These are phyloP conservation scores for Empidonax traillii DNA, from an alignment of 2,113 vertebrate species.

Conservation along the genomic window DNA sequence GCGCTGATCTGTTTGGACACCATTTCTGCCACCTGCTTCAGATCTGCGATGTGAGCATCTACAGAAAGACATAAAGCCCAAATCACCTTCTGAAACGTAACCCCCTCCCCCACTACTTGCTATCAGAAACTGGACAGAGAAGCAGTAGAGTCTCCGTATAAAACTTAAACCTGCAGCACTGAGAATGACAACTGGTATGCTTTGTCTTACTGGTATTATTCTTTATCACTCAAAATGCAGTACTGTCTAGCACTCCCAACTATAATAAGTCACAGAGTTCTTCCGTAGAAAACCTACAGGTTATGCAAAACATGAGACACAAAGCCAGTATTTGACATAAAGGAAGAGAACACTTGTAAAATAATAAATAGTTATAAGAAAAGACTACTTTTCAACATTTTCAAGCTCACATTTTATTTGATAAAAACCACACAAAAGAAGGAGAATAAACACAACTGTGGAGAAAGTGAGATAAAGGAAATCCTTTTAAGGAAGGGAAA, in stretches of 20 bases:
- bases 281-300: neutral
- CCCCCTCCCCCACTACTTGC: neutral
- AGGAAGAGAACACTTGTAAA: neutral
- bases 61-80: neutral
- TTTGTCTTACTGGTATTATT: neutral
- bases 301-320: neutral
- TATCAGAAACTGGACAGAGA: neutral
- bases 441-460: neutral
- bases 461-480: neutral
- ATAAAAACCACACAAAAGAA: neutral
- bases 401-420: neutral
- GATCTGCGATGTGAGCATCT: slow-evolving; percentile 69
- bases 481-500: neutral
- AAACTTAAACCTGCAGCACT: neutral
- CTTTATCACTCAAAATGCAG: neutral
- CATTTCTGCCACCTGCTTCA: slow-evolving; percentile 74
- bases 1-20: slow-evolving; percentile 74
- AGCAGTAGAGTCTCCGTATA: neutral
- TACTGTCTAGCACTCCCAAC: neutral
- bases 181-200: neutral
- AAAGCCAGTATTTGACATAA: neutral
- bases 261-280: neutral
- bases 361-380: neutral
- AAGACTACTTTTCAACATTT: neutral
- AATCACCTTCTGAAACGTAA: neutral